phyloP scores from a whole-genome alignment of 2,797 vertebrate species.

The Lagodon rhomboides region DNA sequence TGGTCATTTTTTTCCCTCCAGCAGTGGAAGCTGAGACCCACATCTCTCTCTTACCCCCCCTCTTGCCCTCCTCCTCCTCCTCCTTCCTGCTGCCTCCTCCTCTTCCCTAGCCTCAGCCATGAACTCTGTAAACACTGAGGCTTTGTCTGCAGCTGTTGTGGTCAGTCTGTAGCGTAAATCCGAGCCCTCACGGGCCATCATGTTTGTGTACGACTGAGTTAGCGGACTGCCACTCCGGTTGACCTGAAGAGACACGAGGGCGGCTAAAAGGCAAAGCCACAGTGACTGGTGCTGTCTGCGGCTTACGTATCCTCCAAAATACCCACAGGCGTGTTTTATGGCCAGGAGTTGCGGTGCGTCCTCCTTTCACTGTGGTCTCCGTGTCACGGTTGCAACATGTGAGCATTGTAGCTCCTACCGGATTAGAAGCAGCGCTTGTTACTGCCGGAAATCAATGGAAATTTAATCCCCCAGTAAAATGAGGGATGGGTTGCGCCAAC shows the following conservation, averaged over 20 bases:
- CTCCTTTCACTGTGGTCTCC: constrained; percentile 43
- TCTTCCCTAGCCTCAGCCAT: constrained; percentile 46
- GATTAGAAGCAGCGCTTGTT: constrained; percentile 10
- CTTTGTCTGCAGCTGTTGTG: constrained; percentile 75
- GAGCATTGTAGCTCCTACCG: constrained; percentile 32
- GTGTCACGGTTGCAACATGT: constrained; percentile 41
- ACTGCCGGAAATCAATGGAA: constrained; percentile 18
- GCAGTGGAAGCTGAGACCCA: constrained; percentile 57
- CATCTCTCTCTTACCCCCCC: constrained; percentile 17
- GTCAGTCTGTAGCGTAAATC: constrained; percentile 45
- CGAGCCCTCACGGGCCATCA: constrained; percentile 34
- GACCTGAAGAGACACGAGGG: constrained; percentile 49
- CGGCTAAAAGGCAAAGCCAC: constrained; percentile 32
- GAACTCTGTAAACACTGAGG: constrained; percentile 64
- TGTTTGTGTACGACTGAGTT: constrained; percentile 28
- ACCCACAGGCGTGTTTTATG: constrained; percentile 41
- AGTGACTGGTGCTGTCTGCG: constrained; percentile 60
- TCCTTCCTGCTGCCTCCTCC: constrained; percentile 57
- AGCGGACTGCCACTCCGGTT: constrained; percentile 42
- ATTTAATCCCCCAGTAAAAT: not conserved
- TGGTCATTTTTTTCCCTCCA: constrained; percentile 55
- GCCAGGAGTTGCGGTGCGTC: constrained; percentile 37
- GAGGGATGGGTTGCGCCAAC: not conserved
- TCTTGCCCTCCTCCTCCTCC: constrained; percentile 48
- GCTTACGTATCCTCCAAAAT: constrained; percentile 39